Evolutionary conservation across 2,888 invertebrate genomes (phyloP), one percentile per base, ranked within the genome.

Genomic region (Zygaena filipendulae): DNA sequence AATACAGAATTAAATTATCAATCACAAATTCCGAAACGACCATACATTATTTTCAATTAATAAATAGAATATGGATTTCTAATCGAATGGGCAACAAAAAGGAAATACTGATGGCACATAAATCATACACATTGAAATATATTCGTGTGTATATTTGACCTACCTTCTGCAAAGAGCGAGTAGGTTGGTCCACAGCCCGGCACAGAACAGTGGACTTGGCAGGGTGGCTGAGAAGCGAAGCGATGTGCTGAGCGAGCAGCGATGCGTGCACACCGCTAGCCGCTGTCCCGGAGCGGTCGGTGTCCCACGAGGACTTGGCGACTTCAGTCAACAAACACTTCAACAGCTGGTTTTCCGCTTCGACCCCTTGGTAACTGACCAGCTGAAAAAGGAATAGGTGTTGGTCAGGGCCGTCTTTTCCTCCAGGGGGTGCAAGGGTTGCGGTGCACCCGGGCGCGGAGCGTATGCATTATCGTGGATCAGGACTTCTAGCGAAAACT

Each of bases 331-430:
- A 91, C 71, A 97, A 87, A 82, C 92, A 92, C 84, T 92, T 93
- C 84, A 95, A 87, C 75, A 95, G 87, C 85, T 96, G 95, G 83
- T 95, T 90, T 84, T 96, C 95, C 82, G 95, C 95, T 87, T 96
- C 95, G 83, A 93, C 87, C 80, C 96, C 96, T 87, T 94, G 91
- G 67, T 88, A 85, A 82, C 86, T 86, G 61, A 95, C 90, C 81
- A 95, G 85, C 95, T 96, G 79, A 38, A 64, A 64, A 56, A 47
- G 54, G 45, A 56, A 49, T 47, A 47, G n/a, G n/a, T n/a, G n/a
- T n/a, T n/a, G n/a, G n/a, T n/a, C n/a, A n/a, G n/a, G 43, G 28
- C 48, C 11, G n/a, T 10, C 13, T 11, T 9, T 16, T 23, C 16
- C n/a, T n/a, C n/a, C n/a, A 12, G 13, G 12, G 10, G 18, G 13